Evolutionary conservation across 2,888 invertebrate genomes (phyloP), one percentile per base, ranked within the genome.

Genomic region (Allophyes oxyacanthae): DNA sequence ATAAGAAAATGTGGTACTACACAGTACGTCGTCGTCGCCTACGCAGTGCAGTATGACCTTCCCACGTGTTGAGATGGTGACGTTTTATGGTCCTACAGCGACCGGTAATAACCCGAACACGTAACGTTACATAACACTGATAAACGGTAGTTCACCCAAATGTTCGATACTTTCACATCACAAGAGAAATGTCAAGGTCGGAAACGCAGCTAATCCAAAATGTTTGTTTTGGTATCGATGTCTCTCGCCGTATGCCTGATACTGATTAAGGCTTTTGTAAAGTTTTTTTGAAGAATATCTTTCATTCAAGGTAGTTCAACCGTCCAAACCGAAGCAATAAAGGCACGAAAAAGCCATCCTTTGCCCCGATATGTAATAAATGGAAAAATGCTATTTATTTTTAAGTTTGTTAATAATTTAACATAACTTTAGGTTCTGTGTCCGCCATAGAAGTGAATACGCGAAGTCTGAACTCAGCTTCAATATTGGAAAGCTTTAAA

Each of bases 111-210:
- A 84, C 81, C 75, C 58, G 41, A 38, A 85, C 78, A 81, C 77
- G 77, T 73, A 81, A 82, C 72, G 65, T 78, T 78, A 81, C 79
- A 82, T 81, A 81, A 78, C 54, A 65, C 57, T 76, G 75, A 79
- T 81, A 80, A 77, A 78, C 76, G 64, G 72, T 72, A 71, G 72
- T 61, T 64, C 64, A 73, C 75, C n/a, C 71, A 70, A 78, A 78
- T 73, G 59, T 64, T 64, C 53, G 61, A 66, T 76, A 78, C 82
- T 82, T 82, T 82, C 83, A 82, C 83, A 67, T 70, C 49, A 59
- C 41, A 41, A 44, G 48, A 67, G 61, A 72, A 62, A 61, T 75
- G 73, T 74, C 80, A 81, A 78, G 81, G 81, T 66, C 64, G 45
- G 41, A 49, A 25, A 45, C 36, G 36, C 28, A 49, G 60, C 41